A percentile compares a stretch with the other conserved stretches of the same genome.
These are phyloP conservation scores for Epirrhoe alternata DNA, from an alignment of 2,888 invertebrate genomes.

Conservation along the genomic window DNA sequence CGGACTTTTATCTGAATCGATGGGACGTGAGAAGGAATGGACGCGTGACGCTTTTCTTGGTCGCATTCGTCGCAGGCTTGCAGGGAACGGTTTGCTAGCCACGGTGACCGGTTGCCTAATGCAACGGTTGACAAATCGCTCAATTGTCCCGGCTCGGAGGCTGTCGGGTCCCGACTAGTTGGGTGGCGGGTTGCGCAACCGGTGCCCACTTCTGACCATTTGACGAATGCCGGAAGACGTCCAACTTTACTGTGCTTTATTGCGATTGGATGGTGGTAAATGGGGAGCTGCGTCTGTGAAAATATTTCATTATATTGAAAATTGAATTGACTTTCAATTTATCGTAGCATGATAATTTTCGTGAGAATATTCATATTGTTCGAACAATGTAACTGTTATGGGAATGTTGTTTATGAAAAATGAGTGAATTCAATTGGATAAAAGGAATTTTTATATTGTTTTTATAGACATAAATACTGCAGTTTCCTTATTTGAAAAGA, in stretches of 20 bases:
- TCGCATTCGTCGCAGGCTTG: slow-evolving; percentile 45
- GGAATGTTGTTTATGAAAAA: slow-evolving; percentile 2
- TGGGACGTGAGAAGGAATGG: slow-evolving; percentile 65
- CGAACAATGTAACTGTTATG: slow-evolving; percentile 6
- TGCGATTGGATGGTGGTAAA: slow-evolving; percentile 70
- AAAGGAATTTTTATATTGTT: background rate
- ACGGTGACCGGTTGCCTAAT: slow-evolving; percentile 74
- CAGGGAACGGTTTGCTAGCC: slow-evolving; percentile 60
- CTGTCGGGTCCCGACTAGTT: slow-evolving; percentile 66
- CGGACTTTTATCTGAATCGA: slow-evolving; percentile 61
- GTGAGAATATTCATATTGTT: slow-evolving; percentile 31
- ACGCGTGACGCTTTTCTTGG: slow-evolving; percentile 47
- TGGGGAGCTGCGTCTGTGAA: slow-evolving; percentile 59
- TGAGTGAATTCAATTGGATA: background rate
- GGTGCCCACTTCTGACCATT: slow-evolving; percentile 63
- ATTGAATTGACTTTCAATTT: slow-evolving; percentile 52
- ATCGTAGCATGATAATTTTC: slow-evolving; percentile 44
- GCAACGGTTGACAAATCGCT: slow-evolving; percentile 82
- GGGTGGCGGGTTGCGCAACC: slow-evolving; percentile 75
- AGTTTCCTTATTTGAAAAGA: background rate
- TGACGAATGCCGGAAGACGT: slow-evolving; percentile 80
- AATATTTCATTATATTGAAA: slow-evolving; percentile 55
- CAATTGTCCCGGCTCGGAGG: slow-evolving; percentile 76
- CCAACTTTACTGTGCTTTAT: slow-evolving; percentile 76
- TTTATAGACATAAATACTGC: background rate